Conservation (phyloP, 2,113 vertebrate species). For the Verasper variegatus region DNA sequence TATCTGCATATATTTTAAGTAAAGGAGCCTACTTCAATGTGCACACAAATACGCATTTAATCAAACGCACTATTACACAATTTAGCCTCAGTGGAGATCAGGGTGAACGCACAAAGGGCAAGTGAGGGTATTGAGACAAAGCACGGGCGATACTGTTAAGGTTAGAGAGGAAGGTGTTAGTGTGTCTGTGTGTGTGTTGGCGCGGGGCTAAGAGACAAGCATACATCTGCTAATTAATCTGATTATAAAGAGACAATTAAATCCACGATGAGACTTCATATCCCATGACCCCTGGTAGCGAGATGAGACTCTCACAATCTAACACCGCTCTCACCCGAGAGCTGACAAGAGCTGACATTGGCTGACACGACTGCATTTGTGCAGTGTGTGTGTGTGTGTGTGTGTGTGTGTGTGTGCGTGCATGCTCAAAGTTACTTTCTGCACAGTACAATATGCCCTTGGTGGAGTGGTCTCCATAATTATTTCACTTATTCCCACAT, state of each 20-base stretch:
- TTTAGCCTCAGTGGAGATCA: constrained; percentile 1
- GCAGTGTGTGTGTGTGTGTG: not conserved
- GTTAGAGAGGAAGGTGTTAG: constrained; percentile 18
- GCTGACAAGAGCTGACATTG: constrained; percentile 54
- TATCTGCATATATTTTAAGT: constrained; percentile 1
- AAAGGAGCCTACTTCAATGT: constrained; percentile 12
- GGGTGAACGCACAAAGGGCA: constrained; percentile 13
- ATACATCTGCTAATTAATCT: constrained; percentile 78
- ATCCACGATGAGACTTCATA: constrained; percentile 67
- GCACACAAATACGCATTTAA: constrained; percentile 5
- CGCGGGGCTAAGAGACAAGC: constrained; percentile 45
- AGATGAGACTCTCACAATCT: constrained; percentile 34
- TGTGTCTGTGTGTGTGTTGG: constrained; percentile 40
- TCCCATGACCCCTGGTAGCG: constrained; percentile 41
- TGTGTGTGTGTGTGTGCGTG: constrained; percentile 18
- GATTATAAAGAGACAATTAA: constrained; percentile 79
- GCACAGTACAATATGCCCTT: constrained; percentile 69
- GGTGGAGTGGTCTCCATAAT: constrained; percentile 67
- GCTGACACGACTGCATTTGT: constrained; percentile 39
- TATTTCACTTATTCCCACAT: constrained; percentile 70
- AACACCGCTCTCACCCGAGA: constrained; percentile 33
- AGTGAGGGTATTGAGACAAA: constrained; percentile 32
- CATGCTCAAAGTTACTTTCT: constrained; percentile 36
- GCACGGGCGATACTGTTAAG: not conserved
- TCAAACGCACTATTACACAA: constrained; percentile 6